Base-by-base conservation (phyloP, 1,140 invertebrate genomes). In the Drosophila sp. region DNA sequence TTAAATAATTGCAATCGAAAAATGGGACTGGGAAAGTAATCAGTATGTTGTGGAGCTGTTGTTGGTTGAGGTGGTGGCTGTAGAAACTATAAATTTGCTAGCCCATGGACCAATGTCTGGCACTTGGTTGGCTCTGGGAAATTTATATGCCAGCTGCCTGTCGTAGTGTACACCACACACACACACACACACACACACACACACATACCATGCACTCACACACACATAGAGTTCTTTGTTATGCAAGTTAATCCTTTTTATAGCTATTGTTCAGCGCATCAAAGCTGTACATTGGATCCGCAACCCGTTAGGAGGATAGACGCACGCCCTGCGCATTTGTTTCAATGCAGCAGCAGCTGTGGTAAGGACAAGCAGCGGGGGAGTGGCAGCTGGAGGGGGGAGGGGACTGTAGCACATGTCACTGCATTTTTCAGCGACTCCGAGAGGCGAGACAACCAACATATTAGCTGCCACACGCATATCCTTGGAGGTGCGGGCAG, bases 241-340 rank as follows among this genome's bases (percentile, higher is more conserved):
- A 87, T 87, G 82, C 82, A 87, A 86, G 82, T 87, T 86, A 86
- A 86, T 86, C 81, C 81, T 86, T 86, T 86, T 86, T 86, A 86
- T 86, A 81, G 82, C 82, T 76, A 86, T 86, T 86, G 81, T 86
- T 86, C 82, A 75, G 82, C 82, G 71, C 81, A 87, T 86, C 81
- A 86, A 86, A 84, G 80, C 81, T 72, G 56, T 59, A 53, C 80
- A 38, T 38, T 64, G 54, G 51, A 53, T 41, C 59, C 50, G 46
- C 41, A 41, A 63, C 75, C 56, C 53, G 46, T 36, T 53, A 53
- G 50, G 32, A 53, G 48, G 48, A 53, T 58, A 58, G 16, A 73
- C 41, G 51, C 75, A 78, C 67, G 74, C 64, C 81, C 67, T 45
- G 41, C 41, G 71, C 81, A 80, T 80, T 86, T 86, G 74, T 80